Evolutionary conservation across 2,797 vertebrate genomes (phyloP), one percentile per base, ranked within the genome.

Genomic region (Glyptemys insculpta): DNA sequence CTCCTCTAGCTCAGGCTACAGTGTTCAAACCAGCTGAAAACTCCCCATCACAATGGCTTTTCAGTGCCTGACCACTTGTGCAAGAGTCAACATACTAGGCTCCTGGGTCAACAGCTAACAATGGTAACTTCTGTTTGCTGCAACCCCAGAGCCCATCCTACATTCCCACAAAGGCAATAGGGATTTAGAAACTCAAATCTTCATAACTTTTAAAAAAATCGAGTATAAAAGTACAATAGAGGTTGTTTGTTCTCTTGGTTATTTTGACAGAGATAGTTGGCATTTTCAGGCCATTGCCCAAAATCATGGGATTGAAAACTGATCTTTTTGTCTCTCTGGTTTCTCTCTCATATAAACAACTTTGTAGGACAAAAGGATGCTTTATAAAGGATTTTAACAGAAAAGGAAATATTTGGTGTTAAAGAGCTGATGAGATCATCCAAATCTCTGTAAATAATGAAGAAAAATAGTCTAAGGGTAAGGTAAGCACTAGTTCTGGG

Each of bases 71-170:
- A 76, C 94, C 89, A 86, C 89, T 96, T 97, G 89, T 85, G 94
- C 86, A 95, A 95, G 95, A 97, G 94, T 96, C 88, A 95, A 89
- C 83, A 88, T 78, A 96, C 93, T 72, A 94, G 94, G 89, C 96
- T 97, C 93, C 96, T 95, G 92, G 93, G 92, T 97, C 95, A 96
- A 92, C 53, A 94, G 76, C 78, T 96, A 94, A 97, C 92, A 97
- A 97, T 92, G 83, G 74, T 1, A 25, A 95, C 83, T 97, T 95
- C 91, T 89, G 80, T 96, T 94, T 95, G 89, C 91, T 81, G 83
- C 85, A 91, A 79, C 56, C 86, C 90, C 91, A 0, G 23, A 88
- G 88, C 83, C 72, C 87, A 91, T 97, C 83, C 90, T 34, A 81
- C 52, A 97, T 96, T 97, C 93, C 83, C 95, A 91, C 59, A 95